A percentile compares a stretch with the other conserved stretches of the same genome.
These are phyloP conservation scores for Muscicapa adusta DNA, from an alignment of 2,113 vertebrate genomes.

Conservation along the genomic window DNA sequence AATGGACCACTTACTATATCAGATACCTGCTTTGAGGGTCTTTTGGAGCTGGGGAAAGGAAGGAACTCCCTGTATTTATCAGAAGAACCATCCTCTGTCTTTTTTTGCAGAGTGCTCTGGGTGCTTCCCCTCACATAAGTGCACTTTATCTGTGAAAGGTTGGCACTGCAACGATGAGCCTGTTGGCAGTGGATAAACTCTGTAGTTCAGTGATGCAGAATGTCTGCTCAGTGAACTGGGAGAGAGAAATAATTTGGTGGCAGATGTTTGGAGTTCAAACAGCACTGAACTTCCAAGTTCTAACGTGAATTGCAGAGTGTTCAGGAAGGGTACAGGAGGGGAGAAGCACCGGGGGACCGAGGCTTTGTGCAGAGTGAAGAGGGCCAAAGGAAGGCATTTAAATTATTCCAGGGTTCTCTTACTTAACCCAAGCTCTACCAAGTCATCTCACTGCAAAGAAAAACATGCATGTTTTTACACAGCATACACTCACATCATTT, in stretches of 20 bases:
- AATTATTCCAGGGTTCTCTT: background rate
- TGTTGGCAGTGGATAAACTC: background rate
- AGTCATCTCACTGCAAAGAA: background rate
- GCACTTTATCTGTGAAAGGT: background rate
- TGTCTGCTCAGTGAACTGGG: background rate
- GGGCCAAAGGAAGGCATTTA: background rate
- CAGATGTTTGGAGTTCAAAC: conserved; percentile 34
- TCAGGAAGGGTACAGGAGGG: background rate
- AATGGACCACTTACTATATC: background rate
- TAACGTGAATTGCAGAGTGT: background rate
- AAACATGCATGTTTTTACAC: background rate
- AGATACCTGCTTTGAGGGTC: background rate
- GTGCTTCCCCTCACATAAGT: background rate
- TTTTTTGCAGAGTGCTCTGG: background rate
- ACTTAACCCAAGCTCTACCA: background rate
- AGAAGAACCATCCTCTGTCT: background rate
- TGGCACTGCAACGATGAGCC: background rate
- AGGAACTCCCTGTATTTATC: background rate
- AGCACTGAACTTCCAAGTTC: background rate
- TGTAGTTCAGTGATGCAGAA: conserved; percentile 19
- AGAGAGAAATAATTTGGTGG: conserved; percentile 33
- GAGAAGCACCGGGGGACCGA: background rate
- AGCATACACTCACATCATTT: background rate
- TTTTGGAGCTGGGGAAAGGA: background rate
- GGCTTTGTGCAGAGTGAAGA: background rate